Evolutionary conservation across 2,113 vertebrate genomes (phyloP).

Genomic region (Microtus montanus): DNA sequence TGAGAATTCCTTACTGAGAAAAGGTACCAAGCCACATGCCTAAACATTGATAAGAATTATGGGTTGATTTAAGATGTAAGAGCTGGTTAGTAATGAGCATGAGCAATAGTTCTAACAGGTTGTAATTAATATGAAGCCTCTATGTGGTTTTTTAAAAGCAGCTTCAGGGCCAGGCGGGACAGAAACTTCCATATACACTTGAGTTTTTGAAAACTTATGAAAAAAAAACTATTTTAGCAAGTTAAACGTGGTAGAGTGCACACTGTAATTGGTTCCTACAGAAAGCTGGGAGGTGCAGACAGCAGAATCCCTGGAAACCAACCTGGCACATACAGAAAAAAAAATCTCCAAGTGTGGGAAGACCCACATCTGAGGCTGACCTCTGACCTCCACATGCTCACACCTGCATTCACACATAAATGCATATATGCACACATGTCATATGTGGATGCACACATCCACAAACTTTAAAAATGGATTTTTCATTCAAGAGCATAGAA

Average conservation of each 20-base stretch:
- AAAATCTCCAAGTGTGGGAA: neutral
- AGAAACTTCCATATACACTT: constrained; percentile 1
- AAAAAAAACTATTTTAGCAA: neutral
- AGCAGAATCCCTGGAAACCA: neutral
- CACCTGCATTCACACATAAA: too few species aligned
- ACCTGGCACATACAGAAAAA: neutral
- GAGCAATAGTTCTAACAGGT: too few species aligned
- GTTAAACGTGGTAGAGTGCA: neutral
- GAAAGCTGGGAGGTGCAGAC: neutral
- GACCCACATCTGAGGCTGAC: neutral
- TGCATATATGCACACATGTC: neutral
- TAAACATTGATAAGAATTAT: too few species aligned
- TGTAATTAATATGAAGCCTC: too few species aligned
- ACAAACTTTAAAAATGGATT: neutral
- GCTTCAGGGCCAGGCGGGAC: too few species aligned
- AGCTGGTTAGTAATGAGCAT: too few species aligned
- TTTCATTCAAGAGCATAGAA: constrained; percentile 41
- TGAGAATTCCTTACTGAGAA: too few species aligned
- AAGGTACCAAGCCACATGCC: too few species aligned
- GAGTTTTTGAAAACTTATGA: constrained; percentile 5
- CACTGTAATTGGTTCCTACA: neutral
- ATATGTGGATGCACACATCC: neutral
- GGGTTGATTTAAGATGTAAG: too few species aligned
- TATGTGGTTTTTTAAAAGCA: too few species aligned
- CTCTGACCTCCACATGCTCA: neutral